A percentile compares a stretch with the other conserved stretches of the same genome.
Evolutionary conservation across 2,797 vertebrate species (phyloP).

Genomic region (Valencia hispanica): DNA sequence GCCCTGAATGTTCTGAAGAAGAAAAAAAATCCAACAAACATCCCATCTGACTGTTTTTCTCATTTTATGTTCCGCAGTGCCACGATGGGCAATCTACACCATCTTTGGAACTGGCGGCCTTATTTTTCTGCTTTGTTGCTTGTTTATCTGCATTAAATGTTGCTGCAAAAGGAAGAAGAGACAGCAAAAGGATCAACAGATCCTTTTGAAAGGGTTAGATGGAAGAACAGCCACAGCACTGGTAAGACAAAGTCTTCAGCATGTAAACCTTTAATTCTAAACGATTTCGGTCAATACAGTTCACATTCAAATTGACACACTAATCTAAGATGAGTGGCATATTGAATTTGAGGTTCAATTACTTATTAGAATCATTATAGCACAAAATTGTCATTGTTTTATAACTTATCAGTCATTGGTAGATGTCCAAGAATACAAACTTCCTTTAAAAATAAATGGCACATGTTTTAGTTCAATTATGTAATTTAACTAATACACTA

Average conservation of each 20-base stretch:
- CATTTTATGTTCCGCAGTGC: constrained; percentile 77
- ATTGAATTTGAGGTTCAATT: neutral
- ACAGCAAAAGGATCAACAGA: constrained; percentile 71
- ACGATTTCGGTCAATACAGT: neutral
- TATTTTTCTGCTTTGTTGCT: constrained; percentile 75
- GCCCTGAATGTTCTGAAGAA: neutral
- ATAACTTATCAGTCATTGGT: neutral
- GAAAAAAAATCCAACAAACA: neutral
- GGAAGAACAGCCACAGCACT: constrained; percentile 72
- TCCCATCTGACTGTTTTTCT: neutral
- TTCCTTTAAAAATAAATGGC: neutral
- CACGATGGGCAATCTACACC: constrained; percentile 81
- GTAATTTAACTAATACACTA: neutral
- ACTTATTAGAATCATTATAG: neutral
- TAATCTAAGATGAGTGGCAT: neutral
- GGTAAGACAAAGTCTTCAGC: constrained; percentile 68
- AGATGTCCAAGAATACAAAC: neutral
- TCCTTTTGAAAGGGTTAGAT: constrained; percentile 66
- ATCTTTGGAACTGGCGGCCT: constrained; percentile 67
- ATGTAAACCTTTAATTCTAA: neutral
- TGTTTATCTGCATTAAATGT: constrained; percentile 81
- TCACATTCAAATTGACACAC: neutral
- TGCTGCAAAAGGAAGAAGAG: constrained; percentile 72
- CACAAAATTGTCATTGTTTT: no score
- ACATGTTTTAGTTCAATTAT: neutral